Base-by-base conservation (phyloP, 1,140 invertebrate genomes). In the Drosophila burlai region DNA sequence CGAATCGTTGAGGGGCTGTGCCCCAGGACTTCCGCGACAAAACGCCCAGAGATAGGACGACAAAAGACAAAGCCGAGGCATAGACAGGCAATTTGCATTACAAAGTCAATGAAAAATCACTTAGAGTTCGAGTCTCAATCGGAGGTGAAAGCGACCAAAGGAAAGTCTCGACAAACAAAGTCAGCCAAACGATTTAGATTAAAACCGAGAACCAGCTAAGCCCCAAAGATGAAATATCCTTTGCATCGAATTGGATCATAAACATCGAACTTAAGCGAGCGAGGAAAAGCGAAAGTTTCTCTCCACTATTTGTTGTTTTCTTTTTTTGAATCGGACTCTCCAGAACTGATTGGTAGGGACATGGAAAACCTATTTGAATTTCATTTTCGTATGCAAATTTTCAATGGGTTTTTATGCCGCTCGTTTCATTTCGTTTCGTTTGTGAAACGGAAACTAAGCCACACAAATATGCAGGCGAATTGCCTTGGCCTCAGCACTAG, bases 311-410 rank as follows among this genome's bases (percentile, higher is more conserved):
- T 46, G 46, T 34, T 57, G 29, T 62, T 55, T 54, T n/a, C 18
- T 16, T 8, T 43, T 71, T 67, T 60, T 21, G 8, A 21, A 36
- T 58, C 26, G 50, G 59, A 55, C 59, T 65, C 54, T 38, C 43
- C 57, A 60, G 34, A 54, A 79, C 66, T 55, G 54, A 71, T 61
- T 74, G 61, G 62, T 45, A 50, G 47, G 64, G 80, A 86, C 80
- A 82, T 74, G 71, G 58, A 54, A 80, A 89, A 78, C 84, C 77
- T 73, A 89, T 89, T 89, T 89, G 84, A 89, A 84, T 89, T 86
- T 86, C 80, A 86, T 86, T 89, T 89, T 89, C 74, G 78, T 89
- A 89, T 89, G 84, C 81, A 89, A 89, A 89, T 89, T 89, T 84
- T 81, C 77, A 81, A 89, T 90, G 79, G 81, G 81, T 83, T 89